Base-by-base conservation (phyloP, 2,888 invertebrate genomes). In the Eupithecia centaureata region DNA sequence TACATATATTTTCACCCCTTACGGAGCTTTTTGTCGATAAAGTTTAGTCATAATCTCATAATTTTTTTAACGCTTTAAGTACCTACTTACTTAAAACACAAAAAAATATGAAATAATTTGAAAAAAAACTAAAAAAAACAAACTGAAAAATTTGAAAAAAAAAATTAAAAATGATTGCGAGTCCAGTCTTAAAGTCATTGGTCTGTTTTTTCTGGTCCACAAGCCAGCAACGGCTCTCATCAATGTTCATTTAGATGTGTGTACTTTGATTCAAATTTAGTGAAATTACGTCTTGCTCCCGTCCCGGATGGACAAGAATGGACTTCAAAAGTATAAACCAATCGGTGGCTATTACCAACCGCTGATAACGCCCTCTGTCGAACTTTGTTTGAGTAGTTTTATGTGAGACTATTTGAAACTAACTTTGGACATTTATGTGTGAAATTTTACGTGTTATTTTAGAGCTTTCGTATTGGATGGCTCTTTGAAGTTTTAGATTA, bases 331-430 rank as follows among this genome's bases (percentile, higher is more conserved):
- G 77, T 83, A 81, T 79, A 79, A 87, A 85, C 85, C 84, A 77
- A 89, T 90, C 85, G 82, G 73, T 77, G 73, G 82, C 83, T 81
- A 85, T 87, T 88, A 87, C 78, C 76, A 65, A 67, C 78, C 73
- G 73, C 81, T 81, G 88, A 90, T 89, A 89, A 86, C 82, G 82
- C 80, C 63, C 71, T 71, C 72, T 77, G 79, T 75, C 70, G 64
- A 74, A 79, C 74, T 81, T 82, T 78, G 77, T 76, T 78, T 76
- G 79, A 81, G 78, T 76, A 78, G 77, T 80, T 83, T 79, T 77
- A 79, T 82, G 79, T 74, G 76, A 76, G 76, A 77, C 72, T 70
- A 72, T 79, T 77, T 73, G 61, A 70, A 62, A 72, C 68, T 67
- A 76, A 76, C 72, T 74, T 76, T 65, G 51, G 68, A 70, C 73